Base-by-base conservation (phyloP, 2,113 vertebrate genomes). In the Nycticorax nycticorax region DNA sequence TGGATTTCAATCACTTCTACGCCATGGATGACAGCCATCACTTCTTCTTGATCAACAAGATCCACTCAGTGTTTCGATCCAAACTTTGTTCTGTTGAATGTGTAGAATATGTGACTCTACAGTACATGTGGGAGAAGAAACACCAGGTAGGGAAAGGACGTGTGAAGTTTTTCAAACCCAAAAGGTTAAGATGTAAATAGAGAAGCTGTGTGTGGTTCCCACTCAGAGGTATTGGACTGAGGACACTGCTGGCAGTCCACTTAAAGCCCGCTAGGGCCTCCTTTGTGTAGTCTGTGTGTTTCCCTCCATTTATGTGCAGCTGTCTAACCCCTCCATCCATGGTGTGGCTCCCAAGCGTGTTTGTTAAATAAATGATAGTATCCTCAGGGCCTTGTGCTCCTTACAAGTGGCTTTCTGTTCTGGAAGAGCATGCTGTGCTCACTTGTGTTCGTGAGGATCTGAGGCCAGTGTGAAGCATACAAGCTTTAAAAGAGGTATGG, bases 1-100 rank as follows among this genome's bases (percentile, higher is more conserved):
- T 99, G 95, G 99, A 99, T 97, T 99, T 99, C 95, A 99, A 99
- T 97, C 99, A 99, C 92, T 99, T 99, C 97, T 99, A 99, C 1
- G 99, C 99, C 57, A 99, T 99, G 99, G 98, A 98, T 7, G 96
- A 98, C n/a, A 96, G 97, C 82, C 99, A 99, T 97, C 99, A 99
- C 71, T 88, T 57, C 57, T 98, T 98, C 97, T 98, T 99, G 92
- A 98, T 99, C 91, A 95, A 66, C 88, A 98, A 98, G 97, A 98
- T 99, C 82, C 98, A 88, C 88, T 98, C 99, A 53, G 98, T 98
- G 27, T 99, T 99, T 97, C 98, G 98, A 91, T 97, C 92, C 77
- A 99, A 98, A 96, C 98, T 99, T 48, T 99, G 99, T 94, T 97
- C 81, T 1, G 95, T 98, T 85, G 97, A 98, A 50, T 91, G 85